A percentile compares a stretch with the other conserved stretches of the same genome.
Evolutionary conservation across 2,797 vertebrate genomes (phyloP).

Genomic region (Clarias laeviceps): DNA sequence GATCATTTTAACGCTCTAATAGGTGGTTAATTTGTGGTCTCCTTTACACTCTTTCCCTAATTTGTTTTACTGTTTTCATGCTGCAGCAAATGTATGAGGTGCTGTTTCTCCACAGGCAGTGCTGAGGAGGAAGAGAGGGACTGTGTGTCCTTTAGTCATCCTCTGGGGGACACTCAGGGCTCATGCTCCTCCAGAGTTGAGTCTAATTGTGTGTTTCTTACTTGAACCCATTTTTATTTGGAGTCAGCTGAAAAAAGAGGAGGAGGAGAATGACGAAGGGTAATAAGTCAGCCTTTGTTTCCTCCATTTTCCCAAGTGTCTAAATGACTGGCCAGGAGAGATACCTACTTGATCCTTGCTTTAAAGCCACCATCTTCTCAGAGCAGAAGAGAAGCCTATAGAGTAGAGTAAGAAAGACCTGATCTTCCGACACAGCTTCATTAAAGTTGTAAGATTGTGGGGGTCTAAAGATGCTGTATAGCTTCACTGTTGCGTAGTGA

Average conservation of each 20-base stretch:
- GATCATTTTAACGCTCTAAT: constrained; percentile 25
- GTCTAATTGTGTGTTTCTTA: constrained; percentile 58
- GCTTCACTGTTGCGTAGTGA: neutral
- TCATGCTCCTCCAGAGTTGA: constrained; percentile 49
- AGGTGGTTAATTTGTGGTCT: constrained; percentile 33
- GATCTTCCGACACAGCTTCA: constrained; percentile 73
- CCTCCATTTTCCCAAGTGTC: constrained; percentile 52
- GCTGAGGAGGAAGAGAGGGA: constrained; percentile 13
- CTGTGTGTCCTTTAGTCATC: constrained; percentile 47
- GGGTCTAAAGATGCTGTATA: neutral
- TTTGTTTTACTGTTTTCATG: constrained; percentile 34
- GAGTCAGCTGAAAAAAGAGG: constrained; percentile 27
- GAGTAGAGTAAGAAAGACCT: constrained; percentile 69
- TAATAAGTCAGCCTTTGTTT: constrained; percentile 62
- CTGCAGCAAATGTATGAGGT: constrained; percentile 14
- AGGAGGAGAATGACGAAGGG: constrained; percentile 31
- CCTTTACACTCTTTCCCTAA: constrained; percentile 20
- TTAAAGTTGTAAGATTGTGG: constrained; percentile 59
- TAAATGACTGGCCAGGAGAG: constrained; percentile 63
- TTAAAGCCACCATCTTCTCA: constrained; percentile 39
- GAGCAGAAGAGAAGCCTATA: constrained; percentile 56
- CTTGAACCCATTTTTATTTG: constrained; percentile 52
- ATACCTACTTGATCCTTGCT: constrained; percentile 74
- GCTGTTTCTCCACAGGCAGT: constrained; percentile 12
- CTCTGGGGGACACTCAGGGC: constrained; percentile 51